These are phyloP conservation scores for Pristionchus arcanus DNA, from an alignment of 2,888 invertebrate species.

Conservation along the genomic window DNA sequence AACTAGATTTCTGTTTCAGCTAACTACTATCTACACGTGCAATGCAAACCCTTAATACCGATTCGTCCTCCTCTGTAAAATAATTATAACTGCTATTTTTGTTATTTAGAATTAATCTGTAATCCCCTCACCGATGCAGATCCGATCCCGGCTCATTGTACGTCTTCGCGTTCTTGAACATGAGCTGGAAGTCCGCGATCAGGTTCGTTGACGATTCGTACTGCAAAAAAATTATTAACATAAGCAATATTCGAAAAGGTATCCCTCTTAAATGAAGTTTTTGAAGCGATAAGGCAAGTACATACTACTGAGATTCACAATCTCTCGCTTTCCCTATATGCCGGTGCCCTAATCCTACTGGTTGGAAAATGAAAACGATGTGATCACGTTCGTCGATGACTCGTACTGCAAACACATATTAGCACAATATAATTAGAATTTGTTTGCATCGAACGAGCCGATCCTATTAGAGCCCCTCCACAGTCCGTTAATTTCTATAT, in stretches of 20 bases:
- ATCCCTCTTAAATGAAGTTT: too few species aligned
- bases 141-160: constrained; percentile 95
- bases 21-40: not conserved
- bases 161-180: constrained; percentile 97
- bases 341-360: too few species aligned
- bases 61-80: not conserved
- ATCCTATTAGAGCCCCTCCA: too few species aligned
- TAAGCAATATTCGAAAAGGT: too few species aligned
- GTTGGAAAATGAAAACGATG: too few species aligned
- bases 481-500: too few species aligned
- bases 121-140: constrained; percentile 87
- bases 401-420: constrained; percentile 68
- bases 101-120: not conserved
- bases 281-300: too few species aligned
- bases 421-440: too few species aligned
- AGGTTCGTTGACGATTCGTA: constrained; percentile 71
- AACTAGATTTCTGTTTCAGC: not conserved
- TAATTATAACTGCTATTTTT: not conserved
- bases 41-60: too few species aligned
- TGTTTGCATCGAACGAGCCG: too few species aligned
- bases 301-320: too few species aligned
- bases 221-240: constrained; percentile 61
- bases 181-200: constrained; percentile 82
- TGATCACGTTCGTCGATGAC: constrained; percentile 67
- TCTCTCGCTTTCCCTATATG: too few species aligned